Percentiles rank a stretch among this genome's conserved stretches.
These are phyloP conservation scores for Sylvia atricapilla DNA, from an alignment of 2,113 vertebrate species.

Conservation along the genomic window DNA sequence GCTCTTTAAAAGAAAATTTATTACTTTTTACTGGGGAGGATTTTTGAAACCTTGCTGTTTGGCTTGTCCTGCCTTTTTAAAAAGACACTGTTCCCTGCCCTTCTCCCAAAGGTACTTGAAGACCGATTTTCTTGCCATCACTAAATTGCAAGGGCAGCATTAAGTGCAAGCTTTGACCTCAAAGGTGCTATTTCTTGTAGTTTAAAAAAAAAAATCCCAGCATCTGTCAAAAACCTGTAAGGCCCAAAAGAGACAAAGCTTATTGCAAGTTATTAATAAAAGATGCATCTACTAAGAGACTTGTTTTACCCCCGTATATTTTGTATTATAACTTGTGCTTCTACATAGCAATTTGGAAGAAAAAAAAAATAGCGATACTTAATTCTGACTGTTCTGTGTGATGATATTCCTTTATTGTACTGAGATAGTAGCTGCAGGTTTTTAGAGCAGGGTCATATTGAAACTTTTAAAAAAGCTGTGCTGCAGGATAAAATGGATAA, in stretches of 20 bases:
- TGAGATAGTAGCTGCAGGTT: neutral
- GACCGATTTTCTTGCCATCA: neutral
- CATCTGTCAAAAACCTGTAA: neutral
- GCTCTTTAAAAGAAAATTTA: neutral
- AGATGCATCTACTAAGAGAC: neutral
- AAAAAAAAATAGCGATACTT: neutral
- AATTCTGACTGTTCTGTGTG: neutral
- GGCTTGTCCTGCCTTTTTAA: neutral
- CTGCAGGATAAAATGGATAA: neutral
- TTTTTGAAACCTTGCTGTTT: neutral
- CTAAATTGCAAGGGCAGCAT: neutral
- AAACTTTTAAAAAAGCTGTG: neutral
- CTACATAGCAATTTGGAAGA: neutral
- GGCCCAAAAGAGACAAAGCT: neutral
- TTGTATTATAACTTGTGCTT: neutral
- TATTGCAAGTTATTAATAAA: neutral
- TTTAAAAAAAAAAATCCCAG: neutral
- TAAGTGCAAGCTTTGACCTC: conserved; percentile 7
- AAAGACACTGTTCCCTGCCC: neutral
- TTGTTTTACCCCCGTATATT: neutral
- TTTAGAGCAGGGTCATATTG: neutral
- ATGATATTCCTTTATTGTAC: neutral
- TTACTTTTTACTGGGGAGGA: neutral
- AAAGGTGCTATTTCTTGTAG: neutral
- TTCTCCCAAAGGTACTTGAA: neutral